Conservation (phyloP, 35 echinoderm and acorn worm genomes). For the Lytechinus pictus region DNA sequence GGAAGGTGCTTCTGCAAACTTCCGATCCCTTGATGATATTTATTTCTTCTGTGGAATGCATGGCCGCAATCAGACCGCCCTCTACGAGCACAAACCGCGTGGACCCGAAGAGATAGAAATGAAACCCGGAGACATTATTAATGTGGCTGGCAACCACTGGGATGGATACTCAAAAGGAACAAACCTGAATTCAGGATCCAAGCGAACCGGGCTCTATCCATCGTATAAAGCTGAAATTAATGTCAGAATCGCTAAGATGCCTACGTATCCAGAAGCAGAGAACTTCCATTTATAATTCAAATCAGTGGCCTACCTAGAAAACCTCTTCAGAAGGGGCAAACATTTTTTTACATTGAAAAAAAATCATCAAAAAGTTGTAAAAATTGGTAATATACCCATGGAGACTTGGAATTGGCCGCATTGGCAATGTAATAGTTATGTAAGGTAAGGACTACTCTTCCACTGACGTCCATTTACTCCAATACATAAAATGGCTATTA, state of each 20-base stretch:
- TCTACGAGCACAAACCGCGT: conserved; percentile 78
- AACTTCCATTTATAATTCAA: conserved; percentile 53
- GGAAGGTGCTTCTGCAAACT: conserved; percentile 75
- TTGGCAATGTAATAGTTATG: too few species aligned
- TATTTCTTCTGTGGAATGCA: conserved; percentile 94
- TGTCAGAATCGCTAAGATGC: conserved; percentile 78
- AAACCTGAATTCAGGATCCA: conserved; percentile 54
- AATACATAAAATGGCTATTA: too few species aligned
- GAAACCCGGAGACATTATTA: conserved; percentile 66
- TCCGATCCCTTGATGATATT: conserved; percentile 92
- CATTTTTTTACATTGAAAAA: too few species aligned
- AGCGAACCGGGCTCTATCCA: conserved; percentile 77
- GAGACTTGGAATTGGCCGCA: too few species aligned
- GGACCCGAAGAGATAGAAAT: conserved; percentile 67
- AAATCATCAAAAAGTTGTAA: too few species aligned
- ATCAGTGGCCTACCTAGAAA: too few species aligned
- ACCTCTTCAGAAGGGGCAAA: too few species aligned
- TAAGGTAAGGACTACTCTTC: too few species aligned
- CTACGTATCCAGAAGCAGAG: conserved; percentile 71
- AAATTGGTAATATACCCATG: too few species aligned
- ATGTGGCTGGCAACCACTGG: conserved; percentile 98
- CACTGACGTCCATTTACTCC: too few species aligned
- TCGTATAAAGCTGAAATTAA: conserved; percentile 93
- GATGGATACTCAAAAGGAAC: conserved; percentile 92
- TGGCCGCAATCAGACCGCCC: conserved; percentile 70